Base-by-base conservation (phyloP, 2,113 vertebrate species). In the Neotragus moschatus region DNA sequence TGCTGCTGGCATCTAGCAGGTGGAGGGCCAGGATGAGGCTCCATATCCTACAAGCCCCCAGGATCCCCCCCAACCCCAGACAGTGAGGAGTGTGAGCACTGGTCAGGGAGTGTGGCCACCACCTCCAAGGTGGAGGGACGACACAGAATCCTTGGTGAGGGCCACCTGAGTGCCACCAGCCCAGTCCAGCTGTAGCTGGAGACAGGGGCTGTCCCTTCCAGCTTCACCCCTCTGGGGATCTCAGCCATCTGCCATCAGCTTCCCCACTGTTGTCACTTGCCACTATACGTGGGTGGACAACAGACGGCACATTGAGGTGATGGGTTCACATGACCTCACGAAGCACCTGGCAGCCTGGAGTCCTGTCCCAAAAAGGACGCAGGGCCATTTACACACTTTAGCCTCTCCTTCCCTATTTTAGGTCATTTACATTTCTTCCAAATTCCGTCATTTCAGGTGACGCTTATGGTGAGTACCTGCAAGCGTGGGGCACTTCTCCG, bases 371-470 rank as follows among this genome's bases (percentile, higher is more conserved):
- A 51, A 6, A 36, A 55, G 86, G 43, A 6, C 0, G 19, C 17
- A 0, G 0, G 7, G 63, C 8, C 55, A 25, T 17, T 9, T 10
- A 9, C 10, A 30, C 0, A 0, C 36, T 6, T 5, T 15, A 5
- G 21, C 0, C 3, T 3, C 17, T 4, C 73, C 30, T n/a, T 25
- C 47, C 91, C 33, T 7, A 4, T 8, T 15, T 39, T 0, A 10
- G 82, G 75, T 45, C 43, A 5, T 15, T n/a, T 10, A 16, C 3
- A 4, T 15, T 39, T 53, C 49, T 15, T 19, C 33, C 47, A 30
- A 21, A 43, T 7, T 7, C 51, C 36, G 1, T 8, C 5, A 7
- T 55, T 33, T 45, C 55, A 17, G 58, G 26, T 4, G 26, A 13
- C 0, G 8, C 43, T 21, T 12, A 19, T 0, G 7, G 3, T 0